Conservation (phyloP, 2,113 vertebrate species). For the Triplophysa siluroides region DNA sequence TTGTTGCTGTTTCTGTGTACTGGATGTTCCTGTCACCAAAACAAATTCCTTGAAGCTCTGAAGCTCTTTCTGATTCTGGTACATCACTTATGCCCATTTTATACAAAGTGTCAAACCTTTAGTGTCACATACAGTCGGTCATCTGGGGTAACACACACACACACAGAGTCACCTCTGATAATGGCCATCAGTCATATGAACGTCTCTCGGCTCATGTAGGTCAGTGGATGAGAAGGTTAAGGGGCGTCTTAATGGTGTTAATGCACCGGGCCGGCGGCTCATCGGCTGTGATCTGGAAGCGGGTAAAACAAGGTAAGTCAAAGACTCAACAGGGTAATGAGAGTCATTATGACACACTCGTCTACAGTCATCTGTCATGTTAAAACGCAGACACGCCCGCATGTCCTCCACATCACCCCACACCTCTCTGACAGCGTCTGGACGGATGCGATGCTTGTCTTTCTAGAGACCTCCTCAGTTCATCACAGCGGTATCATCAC, state of each 20-base stretch:
- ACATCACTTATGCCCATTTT: too few species aligned
- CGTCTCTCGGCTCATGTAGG: neutral
- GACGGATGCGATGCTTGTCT: too few species aligned
- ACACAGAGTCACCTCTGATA: conserved; percentile 34
- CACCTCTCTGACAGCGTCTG: neutral
- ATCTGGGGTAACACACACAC: conserved; percentile 3
- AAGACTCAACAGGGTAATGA: conserved; percentile 34
- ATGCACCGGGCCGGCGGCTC: conserved; percentile 40
- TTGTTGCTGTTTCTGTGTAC: too few species aligned
- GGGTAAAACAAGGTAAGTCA: conserved; percentile 6
- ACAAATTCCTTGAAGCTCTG: too few species aligned
- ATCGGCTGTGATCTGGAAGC: conserved; percentile 6
- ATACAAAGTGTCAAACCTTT: too few species aligned
- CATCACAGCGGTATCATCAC: too few species aligned
- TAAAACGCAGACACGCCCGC: neutral
- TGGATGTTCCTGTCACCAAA: too few species aligned
- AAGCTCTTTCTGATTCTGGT: too few species aligned
- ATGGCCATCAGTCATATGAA: conserved; percentile 21
- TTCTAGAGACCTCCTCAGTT: too few species aligned
- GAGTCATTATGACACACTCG: conserved; percentile 27
- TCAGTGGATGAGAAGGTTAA: conserved; percentile 51
- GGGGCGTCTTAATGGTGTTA: conserved; percentile 52
- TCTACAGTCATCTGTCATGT: conserved; percentile 31
- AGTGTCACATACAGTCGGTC: neutral
- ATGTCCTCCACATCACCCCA: neutral